These are phyloP conservation scores for Sciaenops ocellatus DNA, from an alignment of 2,797 vertebrate species.

Conservation along the genomic window DNA sequence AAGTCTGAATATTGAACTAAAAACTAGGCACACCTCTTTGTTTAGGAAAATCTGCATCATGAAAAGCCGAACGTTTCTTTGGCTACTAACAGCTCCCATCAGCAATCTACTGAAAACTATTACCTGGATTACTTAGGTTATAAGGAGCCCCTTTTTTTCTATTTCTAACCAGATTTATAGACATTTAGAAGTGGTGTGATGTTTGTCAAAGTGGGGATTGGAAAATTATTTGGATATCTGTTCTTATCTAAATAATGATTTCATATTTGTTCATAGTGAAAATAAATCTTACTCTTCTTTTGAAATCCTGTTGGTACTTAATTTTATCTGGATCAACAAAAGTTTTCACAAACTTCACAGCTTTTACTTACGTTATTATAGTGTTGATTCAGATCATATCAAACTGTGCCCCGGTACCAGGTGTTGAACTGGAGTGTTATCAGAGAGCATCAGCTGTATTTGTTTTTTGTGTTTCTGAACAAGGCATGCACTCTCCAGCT, in stretches of 20 bases:
- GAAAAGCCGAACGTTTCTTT: neutral
- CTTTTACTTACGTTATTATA: neutral
- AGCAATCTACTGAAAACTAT: no score
- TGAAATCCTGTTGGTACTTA: neutral
- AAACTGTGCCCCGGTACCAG: neutral
- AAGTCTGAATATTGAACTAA: neutral
- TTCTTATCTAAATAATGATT: no score
- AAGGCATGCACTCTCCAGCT: slow-evolving; percentile 1
- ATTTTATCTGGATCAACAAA: neutral
- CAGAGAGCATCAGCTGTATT: neutral
- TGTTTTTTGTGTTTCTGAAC: slow-evolving; percentile 19
- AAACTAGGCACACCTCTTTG: neutral
- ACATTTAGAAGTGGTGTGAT: no score
- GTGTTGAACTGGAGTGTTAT: neutral
- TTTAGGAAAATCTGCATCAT: neutral
- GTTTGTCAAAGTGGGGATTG: no score
- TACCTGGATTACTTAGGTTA: no score
- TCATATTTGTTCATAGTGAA: no score
- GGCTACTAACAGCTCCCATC: neutral
- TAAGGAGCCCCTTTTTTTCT: no score
- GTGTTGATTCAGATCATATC: neutral
- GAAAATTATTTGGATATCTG: no score
- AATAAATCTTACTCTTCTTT: no score
- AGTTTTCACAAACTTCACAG: neutral
- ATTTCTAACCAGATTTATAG: no score